A percentile compares a stretch with the other conserved stretches of the same genome.
Conservation (phyloP, 2,888 invertebrate species). For the Myopa tessellatipennis region DNA sequence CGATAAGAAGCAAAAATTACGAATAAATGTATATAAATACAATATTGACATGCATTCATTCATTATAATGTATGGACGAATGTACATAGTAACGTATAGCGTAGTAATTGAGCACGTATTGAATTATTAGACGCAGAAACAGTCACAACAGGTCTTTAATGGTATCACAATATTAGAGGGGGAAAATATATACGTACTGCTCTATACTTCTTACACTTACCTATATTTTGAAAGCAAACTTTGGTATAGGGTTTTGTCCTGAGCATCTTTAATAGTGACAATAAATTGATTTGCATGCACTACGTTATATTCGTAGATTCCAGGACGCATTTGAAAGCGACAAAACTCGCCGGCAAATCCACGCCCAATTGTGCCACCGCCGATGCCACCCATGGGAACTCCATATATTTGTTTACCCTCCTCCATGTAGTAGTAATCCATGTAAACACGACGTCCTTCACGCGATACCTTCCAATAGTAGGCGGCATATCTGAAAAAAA, state of each 20-base stretch:
- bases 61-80: too few species aligned
- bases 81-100: too few species aligned
- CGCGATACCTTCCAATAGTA: constrained; percentile 76
- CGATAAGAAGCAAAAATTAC: too few species aligned
- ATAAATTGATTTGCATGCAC: constrained; percentile 91
- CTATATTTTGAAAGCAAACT: constrained; percentile 81
- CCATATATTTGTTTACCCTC: constrained; percentile 88
- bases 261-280: constrained; percentile 80
- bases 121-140: too few species aligned
- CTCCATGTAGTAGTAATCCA: constrained; percentile 81
- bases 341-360: constrained; percentile 95
- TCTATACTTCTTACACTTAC: constrained; percentile 68
- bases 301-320: constrained; percentile 86
- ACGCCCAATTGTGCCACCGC: constrained; percentile 81
- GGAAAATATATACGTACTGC: too few species aligned
- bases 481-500: constrained; percentile 74
- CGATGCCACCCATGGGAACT: constrained; percentile 87
- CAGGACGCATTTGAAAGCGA: constrained; percentile 89
- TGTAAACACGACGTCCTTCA: constrained; percentile 77
- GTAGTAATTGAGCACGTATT: too few species aligned
- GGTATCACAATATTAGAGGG: too few species aligned
- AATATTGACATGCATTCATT: too few species aligned
- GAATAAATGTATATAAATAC: too few species aligned
- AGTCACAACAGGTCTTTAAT: too few species aligned
- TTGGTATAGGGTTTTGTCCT: constrained; percentile 79